Percentiles rank a stretch among this genome's conserved stretches.
These are phyloP conservation scores for Hydrozoanthus gracilis DNA, from an alignment of 92 coral and sea anemone species.

Conservation along the genomic window DNA sequence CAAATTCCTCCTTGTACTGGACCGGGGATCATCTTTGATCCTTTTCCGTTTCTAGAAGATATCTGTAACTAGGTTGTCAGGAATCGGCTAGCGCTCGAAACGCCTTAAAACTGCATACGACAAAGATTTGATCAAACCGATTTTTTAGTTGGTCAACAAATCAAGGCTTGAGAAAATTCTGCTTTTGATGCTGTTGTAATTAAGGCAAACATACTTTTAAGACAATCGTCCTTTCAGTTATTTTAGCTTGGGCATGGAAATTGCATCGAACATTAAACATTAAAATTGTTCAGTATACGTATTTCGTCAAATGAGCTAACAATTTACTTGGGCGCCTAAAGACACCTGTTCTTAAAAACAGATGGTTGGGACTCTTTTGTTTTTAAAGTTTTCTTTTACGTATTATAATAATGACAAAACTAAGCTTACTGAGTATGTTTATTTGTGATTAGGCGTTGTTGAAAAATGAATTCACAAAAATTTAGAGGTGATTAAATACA, in stretches of 20 bases:
- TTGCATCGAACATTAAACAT: constrained; percentile 1
- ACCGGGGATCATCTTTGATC: no score
- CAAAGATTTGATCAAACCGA: constrained; percentile 6
- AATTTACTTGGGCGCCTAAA: constrained; percentile 11
- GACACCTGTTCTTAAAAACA: no score
- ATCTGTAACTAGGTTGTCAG: constrained; percentile 6
- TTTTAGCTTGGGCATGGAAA: no score
- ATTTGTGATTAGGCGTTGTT: no score
- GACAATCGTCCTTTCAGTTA: neutral
- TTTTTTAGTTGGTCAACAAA: neutral
- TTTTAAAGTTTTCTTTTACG: constrained; percentile 11
- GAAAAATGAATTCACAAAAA: neutral
- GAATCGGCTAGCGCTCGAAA: no score
- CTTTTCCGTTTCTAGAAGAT: constrained; percentile 13
- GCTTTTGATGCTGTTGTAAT: no score
- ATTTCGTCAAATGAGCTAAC: constrained; percentile 13
- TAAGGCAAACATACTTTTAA: neutral
- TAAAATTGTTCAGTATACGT: neutral
- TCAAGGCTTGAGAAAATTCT: no score
- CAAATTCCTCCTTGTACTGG: no score
- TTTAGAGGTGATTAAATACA: neutral
- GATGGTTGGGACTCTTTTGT: constrained; percentile 4
- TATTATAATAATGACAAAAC: neutral
- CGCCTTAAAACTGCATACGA: constrained; percentile 8
- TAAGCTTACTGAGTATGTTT: no score